A percentile compares a stretch with the other conserved stretches of the same genome.
Conservation (phyloP, 2,888 invertebrate genomes). For the Hypsopygia costalis region DNA sequence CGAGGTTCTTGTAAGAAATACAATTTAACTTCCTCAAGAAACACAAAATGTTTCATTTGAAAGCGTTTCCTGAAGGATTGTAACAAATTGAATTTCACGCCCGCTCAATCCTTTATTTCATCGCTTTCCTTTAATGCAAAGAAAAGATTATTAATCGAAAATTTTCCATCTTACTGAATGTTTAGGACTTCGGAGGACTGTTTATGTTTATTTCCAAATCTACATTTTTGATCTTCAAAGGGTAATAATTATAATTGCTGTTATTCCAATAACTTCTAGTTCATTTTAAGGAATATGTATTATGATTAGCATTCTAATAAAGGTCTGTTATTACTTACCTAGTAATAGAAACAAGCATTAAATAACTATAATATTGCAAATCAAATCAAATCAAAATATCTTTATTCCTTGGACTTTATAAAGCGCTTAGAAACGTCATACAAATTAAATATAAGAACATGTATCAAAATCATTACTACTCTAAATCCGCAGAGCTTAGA, state of each 20-base stretch:
- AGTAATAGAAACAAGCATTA: too few species aligned
- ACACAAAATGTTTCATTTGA: slow-evolving; percentile 69
- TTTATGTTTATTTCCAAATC: slow-evolving; percentile 47
- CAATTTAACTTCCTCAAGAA: slow-evolving; percentile 65
- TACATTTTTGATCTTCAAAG: slow-evolving; percentile 23
- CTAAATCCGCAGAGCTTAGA: too few species aligned
- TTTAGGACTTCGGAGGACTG: slow-evolving; percentile 30
- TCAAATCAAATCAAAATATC: too few species aligned
- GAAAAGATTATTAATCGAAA: slow-evolving; percentile 71
- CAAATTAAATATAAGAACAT: too few species aligned
- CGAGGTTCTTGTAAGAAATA: slow-evolving; percentile 58
- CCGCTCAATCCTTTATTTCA: slow-evolving; percentile 71
- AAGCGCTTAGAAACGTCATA: too few species aligned
- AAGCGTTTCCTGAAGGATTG: slow-evolving; percentile 66
- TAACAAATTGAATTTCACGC: slow-evolving; percentile 74
- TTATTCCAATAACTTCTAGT: not conserved
- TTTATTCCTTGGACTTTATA: too few species aligned
- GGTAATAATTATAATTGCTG: slow-evolving; percentile 24
- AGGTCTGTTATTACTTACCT: too few species aligned
- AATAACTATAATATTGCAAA: too few species aligned
- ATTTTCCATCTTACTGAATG: slow-evolving; percentile 50
- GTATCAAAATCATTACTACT: too few species aligned
- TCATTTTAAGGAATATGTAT: too few species aligned
- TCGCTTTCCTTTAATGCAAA: slow-evolving; percentile 55
- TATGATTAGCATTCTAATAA: too few species aligned